Percentiles rank a stretch among this genome's conserved stretches.
These are phyloP conservation scores for Tipula confusa DNA, from an alignment of 2,888 invertebrate species.

Conservation along the genomic window DNA sequence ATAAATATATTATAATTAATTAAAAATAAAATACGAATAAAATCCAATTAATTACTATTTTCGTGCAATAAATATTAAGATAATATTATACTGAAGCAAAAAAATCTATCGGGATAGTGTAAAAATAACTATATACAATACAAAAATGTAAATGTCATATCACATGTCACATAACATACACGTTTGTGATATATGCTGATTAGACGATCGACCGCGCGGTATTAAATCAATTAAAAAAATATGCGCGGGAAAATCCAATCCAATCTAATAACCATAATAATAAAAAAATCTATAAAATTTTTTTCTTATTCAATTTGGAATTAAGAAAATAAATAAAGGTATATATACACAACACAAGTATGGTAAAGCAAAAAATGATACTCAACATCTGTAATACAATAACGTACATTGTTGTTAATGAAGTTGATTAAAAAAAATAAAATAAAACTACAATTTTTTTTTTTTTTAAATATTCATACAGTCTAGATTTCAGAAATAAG, in stretches of 20 bases:
- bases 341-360: neutral
- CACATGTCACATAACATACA: neutral
- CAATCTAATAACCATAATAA: neutral
- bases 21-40: neutral
- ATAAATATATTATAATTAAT: neutral
- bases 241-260: neutral
- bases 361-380: neutral
- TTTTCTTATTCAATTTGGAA: neutral
- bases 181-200: neutral
- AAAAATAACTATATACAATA: neutral
- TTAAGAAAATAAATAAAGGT: neutral
- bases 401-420: conserved; percentile 25
- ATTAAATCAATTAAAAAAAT: neutral
- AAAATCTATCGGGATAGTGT: neutral
- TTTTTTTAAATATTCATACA: neutral
- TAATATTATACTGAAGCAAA: neutral
- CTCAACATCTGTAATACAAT: neutral
- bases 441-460: too few relatives aligned
- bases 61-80: neutral
- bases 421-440: conserved; percentile 3
- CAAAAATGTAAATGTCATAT: neutral
- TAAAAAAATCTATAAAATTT: neutral
- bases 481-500: neutral
- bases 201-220: neutral
- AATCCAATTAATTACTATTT: neutral